Conservation (phyloP, 2,888 invertebrate species). For the Agrochola lychnidis region DNA sequence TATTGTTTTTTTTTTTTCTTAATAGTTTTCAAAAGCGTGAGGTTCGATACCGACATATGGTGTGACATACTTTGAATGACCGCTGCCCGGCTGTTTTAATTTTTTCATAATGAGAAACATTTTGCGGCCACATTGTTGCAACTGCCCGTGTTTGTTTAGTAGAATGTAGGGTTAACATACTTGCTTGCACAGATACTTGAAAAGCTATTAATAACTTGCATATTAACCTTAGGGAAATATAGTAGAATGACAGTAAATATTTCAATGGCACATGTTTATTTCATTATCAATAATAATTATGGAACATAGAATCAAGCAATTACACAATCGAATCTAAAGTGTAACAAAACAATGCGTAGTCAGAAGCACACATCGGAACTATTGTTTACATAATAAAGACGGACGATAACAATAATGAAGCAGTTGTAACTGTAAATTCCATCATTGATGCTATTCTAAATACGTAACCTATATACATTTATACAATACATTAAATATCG, state of each 20-base stretch:
- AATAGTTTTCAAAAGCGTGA: slow-evolving; percentile 78
- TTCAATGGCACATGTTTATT: slow-evolving; percentile 18
- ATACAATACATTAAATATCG: background rate
- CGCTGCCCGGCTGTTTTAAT: slow-evolving; percentile 77
- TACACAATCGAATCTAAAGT: slow-evolving; percentile 27
- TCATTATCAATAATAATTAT: background rate
- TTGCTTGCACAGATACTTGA: slow-evolving; percentile 27
- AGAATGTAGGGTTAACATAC: slow-evolving; percentile 20
- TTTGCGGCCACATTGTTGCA: slow-evolving; percentile 67
- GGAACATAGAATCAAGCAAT: background rate
- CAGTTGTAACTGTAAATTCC: slow-evolving; percentile 15
- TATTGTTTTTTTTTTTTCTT: slow-evolving; percentile 88
- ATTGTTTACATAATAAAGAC: slow-evolving; percentile 44
- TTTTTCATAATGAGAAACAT: slow-evolving; percentile 73
- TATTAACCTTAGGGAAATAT: background rate
- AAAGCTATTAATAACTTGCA: slow-evolving; percentile 14
- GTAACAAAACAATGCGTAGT: slow-evolving; percentile 25
- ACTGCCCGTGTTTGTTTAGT: slow-evolving; percentile 75
- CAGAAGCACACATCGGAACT: slow-evolving; percentile 14
- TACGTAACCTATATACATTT: background rate
- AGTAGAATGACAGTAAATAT: background rate
- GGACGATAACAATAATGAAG: slow-evolving; percentile 33
- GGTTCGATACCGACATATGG: slow-evolving; percentile 83
- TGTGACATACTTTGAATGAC: slow-evolving; percentile 83
- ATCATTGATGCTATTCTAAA: slow-evolving; percentile 7